Evolutionary conservation across 2,113 vertebrate genomes (phyloP).

Genomic region (Anoura caudifer): DNA sequence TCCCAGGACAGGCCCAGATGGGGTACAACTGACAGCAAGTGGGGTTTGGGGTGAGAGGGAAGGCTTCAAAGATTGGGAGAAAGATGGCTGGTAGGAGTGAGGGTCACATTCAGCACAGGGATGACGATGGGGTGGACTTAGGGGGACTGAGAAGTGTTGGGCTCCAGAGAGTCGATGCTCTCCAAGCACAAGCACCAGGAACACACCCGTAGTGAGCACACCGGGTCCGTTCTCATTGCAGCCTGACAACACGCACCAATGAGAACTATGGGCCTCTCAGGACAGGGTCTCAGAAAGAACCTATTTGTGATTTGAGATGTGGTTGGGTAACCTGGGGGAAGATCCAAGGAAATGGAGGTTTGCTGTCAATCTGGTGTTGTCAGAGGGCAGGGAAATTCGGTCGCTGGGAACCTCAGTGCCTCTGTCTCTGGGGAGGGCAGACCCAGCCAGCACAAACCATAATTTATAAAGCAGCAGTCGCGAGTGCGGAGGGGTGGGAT

Average conservation of each 20-base stretch:
- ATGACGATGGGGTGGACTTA: background rate
- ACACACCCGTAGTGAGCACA: background rate
- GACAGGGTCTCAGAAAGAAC: background rate
- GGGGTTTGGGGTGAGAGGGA: background rate
- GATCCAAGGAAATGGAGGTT: background rate
- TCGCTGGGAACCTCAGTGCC: background rate
- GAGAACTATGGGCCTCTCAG: background rate
- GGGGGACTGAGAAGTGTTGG: background rate
- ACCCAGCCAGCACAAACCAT: background rate
- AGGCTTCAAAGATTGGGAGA: background rate
- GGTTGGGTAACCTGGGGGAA: background rate
- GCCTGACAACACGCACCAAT: background rate
- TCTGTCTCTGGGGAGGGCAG: background rate
- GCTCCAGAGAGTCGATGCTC: background rate
- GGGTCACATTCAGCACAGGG: background rate
- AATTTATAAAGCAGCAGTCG: background rate
- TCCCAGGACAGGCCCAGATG: rapidly evolving
- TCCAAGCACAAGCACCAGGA: background rate
- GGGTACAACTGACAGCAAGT: background rate
- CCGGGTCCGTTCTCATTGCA: background rate
- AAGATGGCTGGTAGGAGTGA: background rate
- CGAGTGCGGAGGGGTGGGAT: rapidly evolving
- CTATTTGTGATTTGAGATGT: background rate
- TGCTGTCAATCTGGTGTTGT: background rate
- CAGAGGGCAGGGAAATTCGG: background rate